Percentiles rank a stretch among this genome's conserved stretches.
phyloP scores from a whole-genome alignment of 64 coral and sea anemone species.

The Stichodactyla mertensii region DNA sequence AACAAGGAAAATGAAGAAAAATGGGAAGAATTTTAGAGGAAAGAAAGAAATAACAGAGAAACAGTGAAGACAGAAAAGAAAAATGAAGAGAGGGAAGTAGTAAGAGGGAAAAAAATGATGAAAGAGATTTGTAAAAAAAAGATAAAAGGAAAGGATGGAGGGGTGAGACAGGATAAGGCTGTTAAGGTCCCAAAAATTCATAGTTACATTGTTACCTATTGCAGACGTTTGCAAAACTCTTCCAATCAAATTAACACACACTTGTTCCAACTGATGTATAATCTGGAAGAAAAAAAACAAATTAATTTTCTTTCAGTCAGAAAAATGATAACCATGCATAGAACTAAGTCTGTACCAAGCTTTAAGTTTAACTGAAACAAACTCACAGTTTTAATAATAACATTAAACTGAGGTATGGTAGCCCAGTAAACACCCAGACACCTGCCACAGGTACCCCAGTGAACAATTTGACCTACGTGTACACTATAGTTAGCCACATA shows the following conservation, averaged over 20 bases:
- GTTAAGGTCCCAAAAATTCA: neutral
- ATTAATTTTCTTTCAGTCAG: too few species aligned
- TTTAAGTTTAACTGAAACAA: too few species aligned
- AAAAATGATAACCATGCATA: too few species aligned
- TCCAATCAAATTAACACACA: slow-evolving; percentile 54
- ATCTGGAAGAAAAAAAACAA: slow-evolving; percentile 27
- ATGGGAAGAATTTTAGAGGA: too few species aligned
- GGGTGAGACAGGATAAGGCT: neutral
- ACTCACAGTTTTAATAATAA: too few species aligned
- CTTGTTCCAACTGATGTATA: slow-evolving; percentile 65
- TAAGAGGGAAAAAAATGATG: neutral
- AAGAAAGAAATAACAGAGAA: neutral
- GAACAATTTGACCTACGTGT: too few species aligned
- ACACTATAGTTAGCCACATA: too few species aligned
- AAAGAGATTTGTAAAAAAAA: neutral
- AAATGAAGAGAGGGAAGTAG: neutral
- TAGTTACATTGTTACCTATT: slow-evolving; percentile 44
- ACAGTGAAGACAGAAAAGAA: neutral
- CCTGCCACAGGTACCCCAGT: too few species aligned
- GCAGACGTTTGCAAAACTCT: slow-evolving; percentile 70
- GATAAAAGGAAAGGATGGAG: neutral
- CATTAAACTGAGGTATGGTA: too few species aligned
- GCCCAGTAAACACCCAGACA: too few species aligned
- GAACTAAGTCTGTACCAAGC: too few species aligned
- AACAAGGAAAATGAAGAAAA: too few species aligned